Percentiles rank a stretch among this genome's conserved stretches.
These are phyloP conservation scores for Tragelaphus strepsiceros DNA, from an alignment of 2,113 vertebrate species.

Conservation along the genomic window DNA sequence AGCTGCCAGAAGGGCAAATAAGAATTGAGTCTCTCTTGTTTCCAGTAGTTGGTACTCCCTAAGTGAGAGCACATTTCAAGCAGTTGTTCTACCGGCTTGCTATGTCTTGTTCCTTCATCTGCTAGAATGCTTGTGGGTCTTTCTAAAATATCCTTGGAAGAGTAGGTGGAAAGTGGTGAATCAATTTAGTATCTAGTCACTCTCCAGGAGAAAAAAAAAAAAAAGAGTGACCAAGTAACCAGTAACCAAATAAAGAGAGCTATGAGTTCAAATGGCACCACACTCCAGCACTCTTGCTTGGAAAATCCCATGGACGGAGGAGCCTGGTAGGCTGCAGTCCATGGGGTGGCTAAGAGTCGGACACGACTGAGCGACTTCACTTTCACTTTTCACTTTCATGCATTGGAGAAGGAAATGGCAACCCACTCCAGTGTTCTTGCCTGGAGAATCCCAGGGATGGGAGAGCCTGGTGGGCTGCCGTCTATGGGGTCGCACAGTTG, in stretches of 20 bases:
- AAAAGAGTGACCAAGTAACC: conserved; percentile 53
- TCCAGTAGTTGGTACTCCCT: neutral
- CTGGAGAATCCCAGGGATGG: no score
- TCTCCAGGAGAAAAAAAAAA: neutral
- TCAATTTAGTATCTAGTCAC: conserved; percentile 32
- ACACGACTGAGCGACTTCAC: no score
- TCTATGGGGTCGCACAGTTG: no score
- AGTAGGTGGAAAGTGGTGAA: conserved; percentile 14
- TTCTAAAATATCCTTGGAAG: conserved; percentile 9
- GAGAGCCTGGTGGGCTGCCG: no score
- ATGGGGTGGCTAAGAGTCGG: no score
- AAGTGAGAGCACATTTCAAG: neutral
- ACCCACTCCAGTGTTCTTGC: no score
- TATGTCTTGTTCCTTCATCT: neutral
- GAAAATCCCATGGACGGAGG: no score
- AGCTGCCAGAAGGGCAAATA: neutral
- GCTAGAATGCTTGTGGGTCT: neutral
- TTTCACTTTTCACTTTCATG: no score
- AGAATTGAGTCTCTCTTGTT: neutral
- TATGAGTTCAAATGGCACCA: conserved; percentile 58
- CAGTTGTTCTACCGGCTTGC: neutral
- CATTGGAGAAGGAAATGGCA: no score
- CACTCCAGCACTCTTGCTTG: no score
- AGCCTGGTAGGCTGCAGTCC: no score
- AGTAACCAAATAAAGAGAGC: conserved; percentile 71